Base-by-base conservation (phyloP, 1,140 invertebrate species). In the Heliothis subflexa region DNA sequence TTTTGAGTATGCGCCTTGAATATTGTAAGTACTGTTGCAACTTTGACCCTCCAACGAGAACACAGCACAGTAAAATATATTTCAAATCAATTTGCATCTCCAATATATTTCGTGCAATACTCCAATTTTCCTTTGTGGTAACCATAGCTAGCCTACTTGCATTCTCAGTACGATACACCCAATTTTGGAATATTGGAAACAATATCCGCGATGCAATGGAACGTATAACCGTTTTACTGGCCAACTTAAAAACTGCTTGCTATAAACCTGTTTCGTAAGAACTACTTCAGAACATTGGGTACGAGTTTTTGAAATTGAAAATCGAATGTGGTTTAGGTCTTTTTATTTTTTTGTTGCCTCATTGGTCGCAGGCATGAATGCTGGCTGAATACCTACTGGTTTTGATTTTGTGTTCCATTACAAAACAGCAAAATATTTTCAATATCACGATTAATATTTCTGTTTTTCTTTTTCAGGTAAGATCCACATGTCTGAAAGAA, bases 181-280 rank as follows among this genome's bases (percentile, higher is more conserved):
- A 73, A 73, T 73, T 79, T 79, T 28, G 70, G 70, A 64, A 73
- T 79, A 79, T 79, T 79, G 78, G 54, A 73, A 79, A 79, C 78
- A 66, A 68, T 55, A 73, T 71, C 76, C 64, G 59, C 59, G n/a
- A n/a, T 71, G 14, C 68, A 72, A 47, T 16, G n/a, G 70, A 71
- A 71, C 52, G 50, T 16, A 55, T 33, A 33, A 55, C 68, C 68
- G 28, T 71, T 71, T 55, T 71, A 71, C 49, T 40, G 68, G 52
- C 25, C 52, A 33, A 71, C 25, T 71, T 54, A 71, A 71, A 71
- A 40, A 54, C 16, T 54, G 21, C 25, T 70, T 70, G 68, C 68
- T 55, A 40, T 70, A 71, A 16, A 52, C 25, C 49, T 9, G 5
- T 55, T 55, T 40, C 16, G 10, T 40, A 71, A 71, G 68, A 54